Percentiles rank a stretch among this genome's conserved stretches.
Evolutionary conservation across 1,140 invertebrate genomes (phyloP).

Genomic region (Gryllus bimaculatus): DNA sequence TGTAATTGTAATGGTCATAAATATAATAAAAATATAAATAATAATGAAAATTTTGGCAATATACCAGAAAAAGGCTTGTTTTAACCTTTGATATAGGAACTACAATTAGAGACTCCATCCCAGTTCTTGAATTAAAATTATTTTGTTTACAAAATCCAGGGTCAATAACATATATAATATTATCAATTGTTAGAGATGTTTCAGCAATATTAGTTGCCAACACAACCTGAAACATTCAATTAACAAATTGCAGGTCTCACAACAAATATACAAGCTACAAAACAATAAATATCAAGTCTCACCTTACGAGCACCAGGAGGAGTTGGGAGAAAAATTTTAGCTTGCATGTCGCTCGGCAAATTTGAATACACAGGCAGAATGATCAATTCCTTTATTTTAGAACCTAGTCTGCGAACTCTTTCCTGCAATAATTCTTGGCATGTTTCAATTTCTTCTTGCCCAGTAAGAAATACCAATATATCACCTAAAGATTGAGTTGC

Average conservation of each 20-base stretch:
- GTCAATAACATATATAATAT: slow-evolving; percentile 98
- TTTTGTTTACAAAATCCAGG: slow-evolving; percentile 99
- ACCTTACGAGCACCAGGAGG: slow-evolving; percentile 88
- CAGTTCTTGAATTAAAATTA: slow-evolving; percentile 95
- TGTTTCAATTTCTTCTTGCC: slow-evolving; percentile 86
- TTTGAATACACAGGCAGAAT: slow-evolving; percentile 97
- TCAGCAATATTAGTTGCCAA: slow-evolving; percentile 99
- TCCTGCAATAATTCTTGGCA: slow-evolving; percentile 89
- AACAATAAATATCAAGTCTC: slow-evolving; percentile 20
- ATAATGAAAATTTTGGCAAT: neutral
- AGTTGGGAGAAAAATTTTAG: slow-evolving; percentile 95
- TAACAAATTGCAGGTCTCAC: neutral
- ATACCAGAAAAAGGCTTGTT: neutral
- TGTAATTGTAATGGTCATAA: neutral
- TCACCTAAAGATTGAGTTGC: slow-evolving; percentile 91
- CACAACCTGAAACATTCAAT: slow-evolving; percentile 52
- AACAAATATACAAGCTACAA: neutral
- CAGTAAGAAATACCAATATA: slow-evolving; percentile 94
- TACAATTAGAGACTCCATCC: slow-evolving; percentile 97
- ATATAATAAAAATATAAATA: neutral
- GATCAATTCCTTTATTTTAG: slow-evolving; percentile 85
- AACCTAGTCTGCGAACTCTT: slow-evolving; percentile 78
- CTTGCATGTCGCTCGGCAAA: slow-evolving; percentile 96
- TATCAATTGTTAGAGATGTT: slow-evolving; percentile 98
- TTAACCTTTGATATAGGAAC: slow-evolving; percentile 89